These are phyloP conservation scores for Rostratula benghalensis DNA, from an alignment of 2,113 vertebrate genomes.

Conservation along the genomic window DNA sequence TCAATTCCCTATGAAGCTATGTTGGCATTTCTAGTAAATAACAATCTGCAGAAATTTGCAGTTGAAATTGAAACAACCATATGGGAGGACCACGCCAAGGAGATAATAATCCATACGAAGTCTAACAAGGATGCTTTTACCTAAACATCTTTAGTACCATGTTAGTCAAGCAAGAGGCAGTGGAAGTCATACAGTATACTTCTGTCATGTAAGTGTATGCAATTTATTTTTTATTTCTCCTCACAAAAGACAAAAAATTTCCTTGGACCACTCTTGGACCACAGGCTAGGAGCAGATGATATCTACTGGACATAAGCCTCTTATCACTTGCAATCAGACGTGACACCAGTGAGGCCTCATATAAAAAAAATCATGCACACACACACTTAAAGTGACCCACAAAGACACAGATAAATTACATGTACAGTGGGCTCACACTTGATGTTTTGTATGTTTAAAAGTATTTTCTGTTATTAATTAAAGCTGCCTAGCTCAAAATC, in stretches of 20 bases:
- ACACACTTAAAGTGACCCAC: background rate
- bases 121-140: slow-evolving; percentile 6
- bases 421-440: background rate
- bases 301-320: background rate
- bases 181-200: background rate
- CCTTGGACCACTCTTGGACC: background rate
- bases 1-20: background rate
- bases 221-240: background rate
- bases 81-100: background rate
- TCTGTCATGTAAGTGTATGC: background rate
- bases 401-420: background rate
- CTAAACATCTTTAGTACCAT: background rate
- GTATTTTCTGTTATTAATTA: background rate
- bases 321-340: background rate
- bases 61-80: background rate
- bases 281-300: background rate
- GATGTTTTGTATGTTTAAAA: background rate
- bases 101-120: background rate
- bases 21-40: background rate
- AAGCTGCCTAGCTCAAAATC: background rate
- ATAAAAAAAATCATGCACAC: background rate
- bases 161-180: background rate
- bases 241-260: background rate
- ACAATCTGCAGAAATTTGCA: background rate
- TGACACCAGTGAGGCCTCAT: background rate